A percentile compares a stretch with the other conserved stretches of the same genome.
phyloP scores from a whole-genome alignment of 30 jellyfish, hydroid and myxozoan genomes.

The Chironex yamaguchii region DNA sequence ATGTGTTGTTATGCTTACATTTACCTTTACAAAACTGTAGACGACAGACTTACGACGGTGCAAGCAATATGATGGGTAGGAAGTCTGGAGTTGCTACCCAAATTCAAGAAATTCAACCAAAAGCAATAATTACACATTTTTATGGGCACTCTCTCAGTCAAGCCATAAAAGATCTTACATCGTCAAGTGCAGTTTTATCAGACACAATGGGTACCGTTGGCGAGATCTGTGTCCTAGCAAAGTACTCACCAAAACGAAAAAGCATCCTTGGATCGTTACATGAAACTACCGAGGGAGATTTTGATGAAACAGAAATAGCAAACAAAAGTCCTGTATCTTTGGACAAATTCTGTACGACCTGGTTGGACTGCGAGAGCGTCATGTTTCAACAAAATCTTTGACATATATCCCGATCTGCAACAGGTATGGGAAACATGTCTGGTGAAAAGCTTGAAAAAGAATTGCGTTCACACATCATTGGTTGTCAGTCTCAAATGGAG shows the following conservation, averaged over 20 bases:
- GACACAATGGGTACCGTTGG: constrained; percentile 69
- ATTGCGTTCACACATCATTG: too few relatives aligned
- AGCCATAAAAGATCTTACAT: constrained; percentile 26
- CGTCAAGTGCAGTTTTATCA: background rate
- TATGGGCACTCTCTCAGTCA: constrained; percentile 59
- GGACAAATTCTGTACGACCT: too few relatives aligned
- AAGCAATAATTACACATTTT: constrained; percentile 35
- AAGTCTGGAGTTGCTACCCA: constrained; percentile 61
- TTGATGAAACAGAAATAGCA: too few relatives aligned
- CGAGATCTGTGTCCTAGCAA: constrained; percentile 65
- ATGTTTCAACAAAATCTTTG: too few relatives aligned
- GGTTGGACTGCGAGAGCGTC: too few relatives aligned
- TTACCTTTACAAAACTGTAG: background rate
- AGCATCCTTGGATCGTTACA: too few relatives aligned
- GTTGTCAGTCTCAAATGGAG: constrained; percentile 34
- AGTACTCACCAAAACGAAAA: too few relatives aligned
- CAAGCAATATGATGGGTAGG: constrained; percentile 69
- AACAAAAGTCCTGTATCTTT: too few relatives aligned
- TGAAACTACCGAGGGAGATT: too few relatives aligned
- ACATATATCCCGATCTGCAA: too few relatives aligned
- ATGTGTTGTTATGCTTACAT: background rate
- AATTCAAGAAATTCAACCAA: constrained; percentile 23
- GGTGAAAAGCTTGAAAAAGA: constrained; percentile 2
- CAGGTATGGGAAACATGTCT: too few relatives aligned
- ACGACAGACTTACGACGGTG: constrained; percentile 61